Evolutionary conservation across 2,797 vertebrate species (phyloP), one percentile per base, ranked within the genome.

Genomic region (Scolopax bukidnonensis): DNA sequence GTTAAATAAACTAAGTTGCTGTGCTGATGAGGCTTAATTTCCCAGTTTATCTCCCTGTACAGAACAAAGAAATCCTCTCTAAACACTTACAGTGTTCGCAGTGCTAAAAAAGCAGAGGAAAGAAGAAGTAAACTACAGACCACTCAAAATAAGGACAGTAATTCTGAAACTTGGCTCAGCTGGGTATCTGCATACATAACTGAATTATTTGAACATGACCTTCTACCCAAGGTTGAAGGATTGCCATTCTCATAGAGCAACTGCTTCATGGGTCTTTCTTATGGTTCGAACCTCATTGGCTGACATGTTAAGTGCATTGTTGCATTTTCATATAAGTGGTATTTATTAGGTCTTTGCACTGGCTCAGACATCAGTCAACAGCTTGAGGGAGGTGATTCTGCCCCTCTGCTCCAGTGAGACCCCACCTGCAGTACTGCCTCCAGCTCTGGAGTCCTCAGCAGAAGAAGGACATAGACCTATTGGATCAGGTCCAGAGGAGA

Each of bases 21-120:
- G 32, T 81, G 61, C 77, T 94, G 93, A 90, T 82, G 59, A 69
- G 24, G 70, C 56, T 93, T 88, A 88, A 89, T 96, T 96, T 94
- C 91, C 76, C 89, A 93, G 89, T 85, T 96, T 95, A 84, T 93
- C 25, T 88, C 83, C 45, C 77, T 50, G 13, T 76, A 77, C 25
- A 60, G 87, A 86, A 84, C 25, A 93, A 94, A 94, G 83, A 95
- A 78, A 84, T 38, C 28, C 23, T 74, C 56, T 87, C 59, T 90
- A 84, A 94, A 89, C 33, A 33, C 40, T 78, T 71, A 60, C 6
- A 65, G n/a, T 28, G 36, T 30, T 87, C 11, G 0, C 69, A 57
- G 64, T 43, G 30, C 53, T 83, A 67, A 92, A 93, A 93, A 59
- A 86, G 38, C 48, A 71, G 61, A 91, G 74, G 47, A 71, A 95